phyloP scores from a whole-genome alignment of 2,113 vertebrate genomes.

The Erpornis zantholeuca region DNA sequence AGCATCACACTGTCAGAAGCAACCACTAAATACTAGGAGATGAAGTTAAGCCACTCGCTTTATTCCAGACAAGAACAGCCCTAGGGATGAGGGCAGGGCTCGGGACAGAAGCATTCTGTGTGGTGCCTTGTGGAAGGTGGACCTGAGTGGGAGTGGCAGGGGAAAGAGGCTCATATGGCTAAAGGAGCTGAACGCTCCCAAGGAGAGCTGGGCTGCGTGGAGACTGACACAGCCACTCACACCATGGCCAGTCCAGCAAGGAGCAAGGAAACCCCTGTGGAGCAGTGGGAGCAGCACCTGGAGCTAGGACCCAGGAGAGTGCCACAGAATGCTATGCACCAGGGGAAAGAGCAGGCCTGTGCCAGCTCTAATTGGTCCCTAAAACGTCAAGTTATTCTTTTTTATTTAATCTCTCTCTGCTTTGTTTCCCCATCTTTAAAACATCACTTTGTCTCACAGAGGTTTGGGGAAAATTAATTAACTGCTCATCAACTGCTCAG shows the following conservation, averaged over 20 bases:
- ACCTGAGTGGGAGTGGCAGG: background rate
- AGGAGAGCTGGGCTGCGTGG: background rate
- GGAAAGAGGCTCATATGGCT: background rate
- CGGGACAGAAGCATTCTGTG: background rate
- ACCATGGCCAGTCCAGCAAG: background rate
- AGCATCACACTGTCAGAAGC: background rate
- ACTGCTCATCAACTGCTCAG: conserved; percentile 10
- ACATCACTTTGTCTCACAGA: background rate
- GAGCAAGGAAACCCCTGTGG: background rate
- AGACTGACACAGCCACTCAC: background rate
- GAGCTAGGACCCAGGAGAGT: background rate
- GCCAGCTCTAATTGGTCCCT: background rate
- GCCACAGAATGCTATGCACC: background rate
- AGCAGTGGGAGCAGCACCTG: background rate
- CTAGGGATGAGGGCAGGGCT: background rate
- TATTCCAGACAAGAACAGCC: background rate
- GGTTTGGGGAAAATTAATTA: conserved; percentile 22
- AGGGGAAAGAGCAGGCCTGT: background rate
- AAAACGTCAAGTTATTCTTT: conserved; percentile 11
- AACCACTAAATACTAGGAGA: background rate
- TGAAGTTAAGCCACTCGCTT: background rate
- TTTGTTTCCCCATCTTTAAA: conserved; percentile 13
- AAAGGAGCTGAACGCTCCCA: background rate
- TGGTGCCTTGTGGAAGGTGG: background rate
- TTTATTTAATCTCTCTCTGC: background rate